A percentile compares a stretch with the other conserved stretches of the same genome.
Conservation (phyloP, 1,140 invertebrate species). For the Camponotus pennsylvanicus region DNA sequence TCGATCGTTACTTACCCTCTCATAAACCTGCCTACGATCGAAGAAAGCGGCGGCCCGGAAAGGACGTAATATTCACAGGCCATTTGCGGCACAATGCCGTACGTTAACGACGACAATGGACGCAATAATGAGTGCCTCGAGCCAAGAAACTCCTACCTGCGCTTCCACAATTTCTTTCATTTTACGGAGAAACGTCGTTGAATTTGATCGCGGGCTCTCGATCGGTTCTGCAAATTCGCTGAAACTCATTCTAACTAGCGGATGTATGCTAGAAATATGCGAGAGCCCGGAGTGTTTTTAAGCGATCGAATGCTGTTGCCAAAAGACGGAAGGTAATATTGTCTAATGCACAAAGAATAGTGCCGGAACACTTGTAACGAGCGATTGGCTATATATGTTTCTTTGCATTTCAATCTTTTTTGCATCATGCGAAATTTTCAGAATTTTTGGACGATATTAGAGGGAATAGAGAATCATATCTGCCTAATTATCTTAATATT, state of each 20-base stretch:
- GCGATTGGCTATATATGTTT: no score
- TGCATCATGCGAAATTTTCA: background rate
- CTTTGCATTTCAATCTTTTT: background rate
- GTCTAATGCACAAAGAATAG: background rate
- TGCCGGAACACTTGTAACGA: background rate
- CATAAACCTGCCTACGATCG: conserved; percentile 65
- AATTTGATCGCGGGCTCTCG: background rate
- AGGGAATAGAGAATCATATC: background rate
- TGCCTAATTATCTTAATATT: background rate
- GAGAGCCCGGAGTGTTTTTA: background rate
- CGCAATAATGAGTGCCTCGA: conserved; percentile 69
- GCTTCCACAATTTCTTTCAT: conserved; percentile 31
- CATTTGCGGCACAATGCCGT: conserved; percentile 75
- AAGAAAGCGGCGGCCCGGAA: conserved; percentile 41
- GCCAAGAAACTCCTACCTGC: conserved; percentile 75
- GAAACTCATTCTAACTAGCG: background rate
- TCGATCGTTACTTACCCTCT: conserved; percentile 59
- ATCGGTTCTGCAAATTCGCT: conserved; percentile 12
- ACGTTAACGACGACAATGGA: conserved; percentile 76
- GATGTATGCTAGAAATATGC: background rate
- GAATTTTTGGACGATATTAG: background rate
- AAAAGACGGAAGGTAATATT: conserved; percentile 1
- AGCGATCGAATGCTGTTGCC: background rate
- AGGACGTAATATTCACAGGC: conserved; percentile 76
- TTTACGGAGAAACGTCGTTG: background rate